Evolutionary conservation across 2,113 vertebrate genomes (phyloP), one percentile per base, ranked within the genome.

Genomic region (Seriola rivoliana): DNA sequence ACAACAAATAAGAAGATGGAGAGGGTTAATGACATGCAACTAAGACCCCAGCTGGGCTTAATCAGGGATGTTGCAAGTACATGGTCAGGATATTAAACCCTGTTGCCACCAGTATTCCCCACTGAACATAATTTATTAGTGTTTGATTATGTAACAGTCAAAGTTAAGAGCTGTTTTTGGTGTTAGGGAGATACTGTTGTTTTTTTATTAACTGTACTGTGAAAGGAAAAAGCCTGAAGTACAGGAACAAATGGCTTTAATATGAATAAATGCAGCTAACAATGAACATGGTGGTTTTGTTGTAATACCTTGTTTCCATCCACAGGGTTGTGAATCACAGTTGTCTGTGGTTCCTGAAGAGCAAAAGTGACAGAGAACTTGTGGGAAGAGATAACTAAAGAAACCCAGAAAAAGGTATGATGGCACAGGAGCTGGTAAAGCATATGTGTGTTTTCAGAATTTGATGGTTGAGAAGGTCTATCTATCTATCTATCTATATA

Each of bases 291-390:
- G 9, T 17, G 34, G 3, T 63, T 58, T 67, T 48, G 11, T 54
- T 70, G 10, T 29, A 29, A 38, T 97, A 99, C 98, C 97, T 99
- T 99, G 96, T 99, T 99, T 96, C 98, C 98, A 94, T 99, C 97
- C 91, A 96, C 94, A 17, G 98, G 98, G 85, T 99, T 99, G 95
- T 99, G 98, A 94, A 99, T 99, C 93, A 99, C 98, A 83, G 98
- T 99, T 90, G 97, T 97, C 96, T 99, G 98, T 95, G 98, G 97
- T 94, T 99, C 98, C 98, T 99, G 54, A 66, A 84, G 57, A 84
- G 50, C 96, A 88, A 92, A 96, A 93, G 71, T 90, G 92, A 95
- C 83, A 95, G 91, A 96, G 88, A 95, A 89, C 89, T 83, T 59
- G 23, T 68, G 29, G 93, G 91, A 96, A 68, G 19, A 79, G 62